Percentiles rank a stretch among this genome's conserved stretches.
These are phyloP conservation scores for Cherax quadricarinatus DNA, from an alignment of 1,140 invertebrate species.

Conservation along the genomic window DNA sequence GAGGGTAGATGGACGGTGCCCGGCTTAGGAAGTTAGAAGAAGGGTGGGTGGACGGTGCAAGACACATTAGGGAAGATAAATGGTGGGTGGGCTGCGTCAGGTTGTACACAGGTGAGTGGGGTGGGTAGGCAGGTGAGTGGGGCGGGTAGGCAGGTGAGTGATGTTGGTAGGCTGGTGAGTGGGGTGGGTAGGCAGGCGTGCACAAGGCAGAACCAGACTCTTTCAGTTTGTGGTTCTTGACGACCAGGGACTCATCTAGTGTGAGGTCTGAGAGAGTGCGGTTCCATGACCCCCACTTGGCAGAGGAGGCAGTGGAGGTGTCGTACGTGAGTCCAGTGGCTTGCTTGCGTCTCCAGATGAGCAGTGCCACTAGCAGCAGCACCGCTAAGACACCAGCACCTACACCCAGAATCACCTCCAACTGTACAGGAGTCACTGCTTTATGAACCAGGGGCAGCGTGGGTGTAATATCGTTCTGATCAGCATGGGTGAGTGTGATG, in stretches of 20 bases:
- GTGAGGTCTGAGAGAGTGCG: conserved; percentile 31
- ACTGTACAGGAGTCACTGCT: conserved; percentile 19
- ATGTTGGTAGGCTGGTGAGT: conserved; percentile 32
- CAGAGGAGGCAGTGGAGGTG: conserved; percentile 12
- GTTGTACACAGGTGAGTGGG: conserved; percentile 27
- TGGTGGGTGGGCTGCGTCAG: background rate
- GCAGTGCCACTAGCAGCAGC: conserved; percentile 26
- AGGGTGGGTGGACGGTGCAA: too few species aligned
- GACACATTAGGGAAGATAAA: background rate
- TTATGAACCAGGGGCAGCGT: conserved; percentile 56
- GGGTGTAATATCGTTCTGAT: conserved; percentile 44
- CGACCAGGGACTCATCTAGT: conserved; percentile 49
- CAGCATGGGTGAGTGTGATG: conserved; percentile 56
- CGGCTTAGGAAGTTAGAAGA: too few species aligned
- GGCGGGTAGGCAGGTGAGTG: conserved; percentile 2
- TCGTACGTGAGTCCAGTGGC: background rate
- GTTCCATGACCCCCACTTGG: conserved; percentile 47
- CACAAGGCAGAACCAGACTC: background rate
- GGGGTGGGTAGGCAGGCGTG: background rate
- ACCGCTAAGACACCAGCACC: conserved; percentile 48
- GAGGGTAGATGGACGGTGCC: too few species aligned
- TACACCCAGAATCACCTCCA: conserved; percentile 38
- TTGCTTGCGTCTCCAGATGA: conserved; percentile 28
- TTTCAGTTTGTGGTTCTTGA: conserved; percentile 32
- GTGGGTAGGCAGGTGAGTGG: conserved; percentile 6